These are phyloP conservation scores for Pogonomyrmex barbatus DNA, from an alignment of 1,140 invertebrate genomes.

Conservation along the genomic window DNA sequence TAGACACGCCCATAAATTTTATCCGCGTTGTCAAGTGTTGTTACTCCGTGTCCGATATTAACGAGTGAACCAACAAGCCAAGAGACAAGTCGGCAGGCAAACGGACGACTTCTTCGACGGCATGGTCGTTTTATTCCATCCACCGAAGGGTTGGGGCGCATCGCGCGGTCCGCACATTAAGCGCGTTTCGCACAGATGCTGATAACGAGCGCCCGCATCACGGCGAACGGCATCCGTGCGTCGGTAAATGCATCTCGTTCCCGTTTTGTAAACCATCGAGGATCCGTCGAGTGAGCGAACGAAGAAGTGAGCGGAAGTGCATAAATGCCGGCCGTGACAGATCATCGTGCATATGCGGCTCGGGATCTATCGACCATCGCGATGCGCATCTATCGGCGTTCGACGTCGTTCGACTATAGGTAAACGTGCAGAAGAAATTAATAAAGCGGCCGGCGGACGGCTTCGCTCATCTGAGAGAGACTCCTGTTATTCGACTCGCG, in stretches of 20 bases:
- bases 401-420: background rate
- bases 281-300: background rate
- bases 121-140: constrained; percentile 15
- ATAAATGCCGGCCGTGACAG: constrained; percentile 33
- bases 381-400: constrained; percentile 38
- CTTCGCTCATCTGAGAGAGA: background rate
- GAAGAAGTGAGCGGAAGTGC: constrained; percentile 26
- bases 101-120: constrained; percentile 6
- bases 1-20: background rate
- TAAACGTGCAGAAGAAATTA: constrained; percentile 47
- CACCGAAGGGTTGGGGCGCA: background rate
- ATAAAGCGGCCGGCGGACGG: background rate
- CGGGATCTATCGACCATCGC: constrained; percentile 10
- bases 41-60: constrained; percentile 29
- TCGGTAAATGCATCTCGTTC: constrained; percentile 18
- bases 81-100: background rate
- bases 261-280: constrained; percentile 11
- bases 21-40: background rate
- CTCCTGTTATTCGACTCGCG: background rate
- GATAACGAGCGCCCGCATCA: constrained; percentile 15
- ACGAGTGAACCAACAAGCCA: constrained; percentile 13
- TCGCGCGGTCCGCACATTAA: constrained; percentile 15
- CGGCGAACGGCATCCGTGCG: background rate
- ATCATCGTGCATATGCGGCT: constrained; percentile 43
- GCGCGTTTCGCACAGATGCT: background rate